phyloP scores from a whole-genome alignment of 2,113 vertebrate genomes.

The Ailuropoda melanoleuca region DNA sequence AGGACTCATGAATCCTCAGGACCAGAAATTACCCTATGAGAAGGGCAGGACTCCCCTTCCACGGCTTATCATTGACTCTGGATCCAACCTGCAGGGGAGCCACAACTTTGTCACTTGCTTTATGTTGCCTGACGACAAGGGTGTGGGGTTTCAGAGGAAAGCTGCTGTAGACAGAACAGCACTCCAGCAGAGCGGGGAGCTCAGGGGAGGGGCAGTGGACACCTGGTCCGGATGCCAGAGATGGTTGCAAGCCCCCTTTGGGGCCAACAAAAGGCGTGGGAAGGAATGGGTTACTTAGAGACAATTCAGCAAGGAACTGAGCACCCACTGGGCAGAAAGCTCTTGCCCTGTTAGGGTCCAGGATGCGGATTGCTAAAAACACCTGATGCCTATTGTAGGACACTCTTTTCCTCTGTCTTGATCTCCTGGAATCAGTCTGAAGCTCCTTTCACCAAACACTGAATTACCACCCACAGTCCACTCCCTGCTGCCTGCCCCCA shows the following conservation, averaged over 20 bases:
- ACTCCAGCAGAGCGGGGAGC: rapidly evolving
- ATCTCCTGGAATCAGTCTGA: not conserved
- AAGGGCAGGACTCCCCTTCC: too few relatives aligned
- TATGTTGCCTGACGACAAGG: not conserved
- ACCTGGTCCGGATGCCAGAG: not conserved
- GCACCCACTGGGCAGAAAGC: rapidly evolving
- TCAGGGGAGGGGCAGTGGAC: not conserved
- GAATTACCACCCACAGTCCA: not conserved
- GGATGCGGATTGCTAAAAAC: not conserved
- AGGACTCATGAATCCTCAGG: not conserved
- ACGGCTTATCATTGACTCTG: rapidly evolving
- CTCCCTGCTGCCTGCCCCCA: rapidly evolving
- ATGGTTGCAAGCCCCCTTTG: not conserved
- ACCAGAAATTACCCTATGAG: not conserved
- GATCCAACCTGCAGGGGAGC: not conserved
- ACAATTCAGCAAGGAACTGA: too few relatives aligned
- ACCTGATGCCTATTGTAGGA: rapidly evolving
- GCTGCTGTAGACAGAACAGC: rapidly evolving
- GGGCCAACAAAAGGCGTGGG: rapidly evolving
- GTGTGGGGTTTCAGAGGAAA: not conserved
- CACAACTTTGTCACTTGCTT: not conserved
- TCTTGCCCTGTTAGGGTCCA: not conserved
- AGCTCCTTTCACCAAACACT: not conserved
- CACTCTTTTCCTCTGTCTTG: not conserved
- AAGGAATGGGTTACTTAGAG: rapidly evolving